phyloP scores from a whole-genome alignment of 2,888 invertebrate species.

The Nomada lathburiana region DNA sequence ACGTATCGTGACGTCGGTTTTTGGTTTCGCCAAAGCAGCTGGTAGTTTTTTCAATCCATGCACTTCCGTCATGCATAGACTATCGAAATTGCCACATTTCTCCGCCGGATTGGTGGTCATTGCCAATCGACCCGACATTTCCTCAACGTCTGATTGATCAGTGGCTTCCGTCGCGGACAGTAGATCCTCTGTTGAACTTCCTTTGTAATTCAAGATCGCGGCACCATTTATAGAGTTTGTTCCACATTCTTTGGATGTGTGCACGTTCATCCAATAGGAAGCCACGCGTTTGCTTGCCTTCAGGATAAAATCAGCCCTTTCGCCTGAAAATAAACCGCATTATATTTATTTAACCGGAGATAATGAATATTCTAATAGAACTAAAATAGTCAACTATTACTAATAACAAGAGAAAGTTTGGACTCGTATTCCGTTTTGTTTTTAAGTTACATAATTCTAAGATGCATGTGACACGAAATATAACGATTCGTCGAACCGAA shows the following conservation, averaged over 20 bases:
- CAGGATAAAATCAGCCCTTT: conserved; percentile 91
- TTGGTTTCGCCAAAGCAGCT: conserved; percentile 83
- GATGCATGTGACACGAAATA: too few relatives aligned
- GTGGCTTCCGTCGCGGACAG: conserved; percentile 23
- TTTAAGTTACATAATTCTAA: too few relatives aligned
- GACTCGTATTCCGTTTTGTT: not conserved
- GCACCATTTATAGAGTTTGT: conserved; percentile 85
- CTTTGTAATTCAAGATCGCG: conserved; percentile 85
- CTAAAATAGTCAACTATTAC: not conserved
- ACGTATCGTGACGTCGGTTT: conserved; percentile 87
- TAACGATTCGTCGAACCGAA: too few relatives aligned
- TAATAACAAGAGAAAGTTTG: not conserved
- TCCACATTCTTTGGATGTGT: conserved; percentile 85
- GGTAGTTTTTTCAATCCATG: conserved; percentile 86
- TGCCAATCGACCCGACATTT: conserved; percentile 56
- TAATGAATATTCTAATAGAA: not conserved
- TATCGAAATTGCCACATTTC: conserved; percentile 84
- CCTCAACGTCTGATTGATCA: conserved; percentile 49
- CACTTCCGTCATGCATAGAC: conserved; percentile 87
- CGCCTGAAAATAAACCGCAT: conserved; percentile 85
- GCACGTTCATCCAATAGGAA: conserved; percentile 88
- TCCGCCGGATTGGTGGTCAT: conserved; percentile 80
- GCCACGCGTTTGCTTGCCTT: conserved; percentile 86
- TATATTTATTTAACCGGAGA: not conserved
- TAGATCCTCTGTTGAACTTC: conserved; percentile 60